These are phyloP conservation scores for Plusia festucae DNA, from an alignment of 2,888 invertebrate species.

Conservation along the genomic window DNA sequence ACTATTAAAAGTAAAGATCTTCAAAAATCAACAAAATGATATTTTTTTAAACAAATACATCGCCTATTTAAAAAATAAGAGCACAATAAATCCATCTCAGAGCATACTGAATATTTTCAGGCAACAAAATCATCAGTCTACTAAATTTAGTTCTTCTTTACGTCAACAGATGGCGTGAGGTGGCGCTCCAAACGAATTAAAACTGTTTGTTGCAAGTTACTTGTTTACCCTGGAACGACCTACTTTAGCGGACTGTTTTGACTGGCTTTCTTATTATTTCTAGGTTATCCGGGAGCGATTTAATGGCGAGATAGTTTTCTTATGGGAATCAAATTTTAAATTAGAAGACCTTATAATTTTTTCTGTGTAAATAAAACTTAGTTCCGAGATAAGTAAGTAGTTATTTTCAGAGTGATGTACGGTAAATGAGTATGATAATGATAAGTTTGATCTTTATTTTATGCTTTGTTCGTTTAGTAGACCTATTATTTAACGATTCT, in stretches of 20 bases:
- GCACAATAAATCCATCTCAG: slow-evolving; percentile 1
- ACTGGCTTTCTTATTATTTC: slow-evolving; percentile 36
- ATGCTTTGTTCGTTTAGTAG: neutral
- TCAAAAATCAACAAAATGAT: no score
- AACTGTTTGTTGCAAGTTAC: slow-evolving; percentile 52
- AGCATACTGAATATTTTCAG: slow-evolving; percentile 8
- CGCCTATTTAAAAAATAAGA: neutral
- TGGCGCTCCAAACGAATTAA: slow-evolving; percentile 44
- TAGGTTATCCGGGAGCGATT: slow-evolving; percentile 32
- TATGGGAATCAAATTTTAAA: neutral
- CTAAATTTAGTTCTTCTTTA: slow-evolving; percentile 48
- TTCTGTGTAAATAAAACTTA: neutral
- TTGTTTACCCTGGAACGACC: slow-evolving; percentile 52
- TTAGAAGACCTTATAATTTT: neutral
- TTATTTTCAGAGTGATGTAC: no score
- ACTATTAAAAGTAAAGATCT: no score
- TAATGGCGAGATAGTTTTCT: slow-evolving; percentile 12
- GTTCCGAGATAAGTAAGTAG: no score
- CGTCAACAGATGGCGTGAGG: slow-evolving; percentile 59
- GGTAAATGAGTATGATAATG: no score
- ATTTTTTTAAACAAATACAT: neutral
- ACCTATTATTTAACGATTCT: no score
- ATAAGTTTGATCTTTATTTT: neutral
- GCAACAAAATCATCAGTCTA: slow-evolving; percentile 39
- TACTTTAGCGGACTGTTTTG: slow-evolving; percentile 55